Percentiles rank a stretch among this genome's conserved stretches.
These are phyloP conservation scores for Sphaeramia orbicularis DNA, from an alignment of 2,797 vertebrate genomes.

Conservation along the genomic window DNA sequence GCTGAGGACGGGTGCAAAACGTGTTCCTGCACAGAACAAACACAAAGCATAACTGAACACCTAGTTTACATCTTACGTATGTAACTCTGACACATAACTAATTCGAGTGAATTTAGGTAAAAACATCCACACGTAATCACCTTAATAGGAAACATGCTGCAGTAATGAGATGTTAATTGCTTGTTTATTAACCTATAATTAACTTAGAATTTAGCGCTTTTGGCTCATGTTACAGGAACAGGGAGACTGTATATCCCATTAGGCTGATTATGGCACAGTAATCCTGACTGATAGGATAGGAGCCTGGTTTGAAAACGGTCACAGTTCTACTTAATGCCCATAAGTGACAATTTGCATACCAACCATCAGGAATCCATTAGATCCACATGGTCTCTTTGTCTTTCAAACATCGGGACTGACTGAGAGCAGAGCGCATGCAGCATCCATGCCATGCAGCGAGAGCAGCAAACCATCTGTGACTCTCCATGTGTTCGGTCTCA, in stretches of 20 bases:
- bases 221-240: constrained; percentile 21
- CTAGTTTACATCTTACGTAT: constrained; percentile 40
- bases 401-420: constrained; percentile 89
- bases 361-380: constrained; percentile 85
- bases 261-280: constrained; percentile 31
- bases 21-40: constrained; percentile 36
- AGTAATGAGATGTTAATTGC: constrained; percentile 60
- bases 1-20: constrained; percentile 2
- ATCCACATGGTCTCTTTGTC: constrained; percentile 82
- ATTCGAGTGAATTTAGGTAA: constrained; percentile 44
- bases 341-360: constrained; percentile 83
- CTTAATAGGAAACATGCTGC: constrained; percentile 36
- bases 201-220: constrained; percentile 35
- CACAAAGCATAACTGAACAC: constrained; percentile 46
- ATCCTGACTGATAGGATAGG: constrained; percentile 44
- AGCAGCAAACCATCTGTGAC: constrained; percentile 54
- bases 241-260: constrained; percentile 16
- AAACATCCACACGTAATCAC: constrained; percentile 53
- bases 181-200: constrained; percentile 56
- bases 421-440: constrained; percentile 79
- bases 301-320: constrained; percentile 17
- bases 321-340: constrained; percentile 32
- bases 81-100: constrained; percentile 45
- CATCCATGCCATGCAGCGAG: constrained; percentile 62
- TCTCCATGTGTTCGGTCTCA: constrained; percentile 31